Percentiles rank a stretch among this genome's conserved stretches.
phyloP scores from a whole-genome alignment of 2,888 invertebrate species.

The Chymomyza amoena region DNA sequence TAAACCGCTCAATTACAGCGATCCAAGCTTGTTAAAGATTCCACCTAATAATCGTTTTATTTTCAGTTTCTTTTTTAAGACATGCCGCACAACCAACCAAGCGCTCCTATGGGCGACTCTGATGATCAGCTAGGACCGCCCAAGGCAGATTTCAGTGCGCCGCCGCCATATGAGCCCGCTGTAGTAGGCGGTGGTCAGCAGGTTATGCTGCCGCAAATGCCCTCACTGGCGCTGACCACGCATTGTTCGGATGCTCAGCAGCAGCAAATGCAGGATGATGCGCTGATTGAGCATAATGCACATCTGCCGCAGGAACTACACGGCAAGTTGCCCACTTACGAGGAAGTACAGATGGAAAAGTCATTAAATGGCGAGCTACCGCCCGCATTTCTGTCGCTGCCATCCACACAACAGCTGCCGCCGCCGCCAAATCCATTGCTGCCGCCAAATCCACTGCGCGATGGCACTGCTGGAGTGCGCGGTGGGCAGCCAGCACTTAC shows the following conservation, averaged over 20 bases:
- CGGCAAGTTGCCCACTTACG: conserved; percentile 91
- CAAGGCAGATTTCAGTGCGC: conserved; percentile 90
- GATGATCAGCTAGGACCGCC: conserved; percentile 86
- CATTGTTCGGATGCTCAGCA: conserved; percentile 7
- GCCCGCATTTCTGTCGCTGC: conserved; percentile 73
- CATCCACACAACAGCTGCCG: conserved; percentile 67
- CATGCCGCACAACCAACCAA: conserved; percentile 63
- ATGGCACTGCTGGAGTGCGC: conserved; percentile 51
- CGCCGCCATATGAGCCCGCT: conserved; percentile 90
- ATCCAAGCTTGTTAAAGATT: too few species aligned
- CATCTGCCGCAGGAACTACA: conserved; percentile 74
- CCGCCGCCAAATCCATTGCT: conserved; percentile 74
- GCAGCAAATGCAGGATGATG: conserved; percentile 29
- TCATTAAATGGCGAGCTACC: conserved; percentile 86
- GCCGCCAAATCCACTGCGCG: conserved; percentile 69
- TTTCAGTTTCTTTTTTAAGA: conserved; percentile 27
- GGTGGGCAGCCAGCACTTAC: conserved; percentile 81
- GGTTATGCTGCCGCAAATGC: conserved; percentile 36
- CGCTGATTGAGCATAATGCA: conserved; percentile 22
- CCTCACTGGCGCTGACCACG: conserved; percentile 58
- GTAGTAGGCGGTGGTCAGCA: conserved; percentile 46
- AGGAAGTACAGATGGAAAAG: conserved; percentile 94
- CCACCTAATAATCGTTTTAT: neutral
- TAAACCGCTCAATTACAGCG: neutral
- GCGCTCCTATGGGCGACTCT: conserved; percentile 75